These are phyloP conservation scores for Platorchestia sp. DNA, from an alignment of 1,140 invertebrate species.

Conservation along the genomic window DNA sequence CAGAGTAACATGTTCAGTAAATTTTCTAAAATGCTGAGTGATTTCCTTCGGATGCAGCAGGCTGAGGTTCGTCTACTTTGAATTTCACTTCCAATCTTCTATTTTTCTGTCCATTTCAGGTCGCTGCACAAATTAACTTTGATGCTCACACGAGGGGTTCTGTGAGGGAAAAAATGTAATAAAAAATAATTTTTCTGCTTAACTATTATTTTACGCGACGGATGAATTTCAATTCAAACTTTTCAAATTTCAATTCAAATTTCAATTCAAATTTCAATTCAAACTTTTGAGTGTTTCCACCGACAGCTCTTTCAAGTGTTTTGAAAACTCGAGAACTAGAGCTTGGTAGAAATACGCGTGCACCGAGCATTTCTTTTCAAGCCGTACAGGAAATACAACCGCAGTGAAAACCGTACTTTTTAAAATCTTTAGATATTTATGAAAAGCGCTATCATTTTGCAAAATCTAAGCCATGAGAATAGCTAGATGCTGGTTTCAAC, in stretches of 20 bases:
- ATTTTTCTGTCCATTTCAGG: not conserved
- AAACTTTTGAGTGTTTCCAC: not conserved
- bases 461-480: not conserved
- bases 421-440: not conserved
- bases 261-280: not conserved
- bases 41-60: no score
- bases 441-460: not conserved
- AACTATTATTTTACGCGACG: not conserved
- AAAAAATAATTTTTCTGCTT: not conserved
- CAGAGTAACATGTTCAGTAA: no score
- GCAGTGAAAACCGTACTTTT: not conserved
- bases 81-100: not conserved
- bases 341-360: not conserved
- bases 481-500: not conserved
- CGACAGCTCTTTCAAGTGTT: not conserved
- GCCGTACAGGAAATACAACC: not conserved
- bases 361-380: not conserved
- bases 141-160: not conserved
- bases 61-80: no score
- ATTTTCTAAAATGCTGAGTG: no score
- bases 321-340: not conserved
- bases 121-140: not conserved
- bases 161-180: not conserved
- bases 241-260: not conserved
- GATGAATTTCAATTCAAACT: not conserved